These are phyloP conservation scores for Gyrodactylus bullatarudis DNA, from an alignment of 1,140 invertebrate genomes.

Conservation along the genomic window DNA sequence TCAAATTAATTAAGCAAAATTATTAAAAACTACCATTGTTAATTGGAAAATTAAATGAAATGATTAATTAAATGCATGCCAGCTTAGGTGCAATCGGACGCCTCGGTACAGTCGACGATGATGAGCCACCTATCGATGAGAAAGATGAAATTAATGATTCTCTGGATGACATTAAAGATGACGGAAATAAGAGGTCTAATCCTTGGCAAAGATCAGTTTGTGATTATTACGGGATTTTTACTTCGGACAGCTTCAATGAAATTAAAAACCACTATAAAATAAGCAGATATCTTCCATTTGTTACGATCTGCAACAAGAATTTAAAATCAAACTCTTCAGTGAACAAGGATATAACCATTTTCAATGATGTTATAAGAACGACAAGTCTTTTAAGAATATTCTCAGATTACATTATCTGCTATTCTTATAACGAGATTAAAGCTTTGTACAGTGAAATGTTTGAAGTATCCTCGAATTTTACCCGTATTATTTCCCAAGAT, in stretches of 20 bases:
- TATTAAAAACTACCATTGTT: no score
- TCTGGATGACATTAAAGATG: not conserved
- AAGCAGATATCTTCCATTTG: no score
- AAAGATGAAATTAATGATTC: not conserved
- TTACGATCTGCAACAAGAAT: no score
- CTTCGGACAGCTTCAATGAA: no score
- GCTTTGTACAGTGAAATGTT: not conserved
- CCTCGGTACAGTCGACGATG: not conserved
- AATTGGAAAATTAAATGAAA: no score
- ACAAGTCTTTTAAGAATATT: not conserved
- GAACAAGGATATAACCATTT: no score
- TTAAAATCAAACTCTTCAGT: no score
- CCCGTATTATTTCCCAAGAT: not conserved
- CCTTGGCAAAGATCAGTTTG: no score
- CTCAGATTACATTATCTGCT: not conserved
- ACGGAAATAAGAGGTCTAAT: no score
- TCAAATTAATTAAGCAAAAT: no score
- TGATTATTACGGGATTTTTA: no score
- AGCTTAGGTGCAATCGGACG: conserved; percentile 3
- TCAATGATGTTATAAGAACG: not conserved
- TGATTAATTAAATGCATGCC: conserved; percentile 6
- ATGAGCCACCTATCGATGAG: not conserved
- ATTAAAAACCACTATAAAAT: no score
- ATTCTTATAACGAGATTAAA: not conserved
- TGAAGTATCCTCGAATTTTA: not conserved